Evolutionary conservation across 2,113 vertebrate species (phyloP).

Genomic region (Tachuris rubrigastra): DNA sequence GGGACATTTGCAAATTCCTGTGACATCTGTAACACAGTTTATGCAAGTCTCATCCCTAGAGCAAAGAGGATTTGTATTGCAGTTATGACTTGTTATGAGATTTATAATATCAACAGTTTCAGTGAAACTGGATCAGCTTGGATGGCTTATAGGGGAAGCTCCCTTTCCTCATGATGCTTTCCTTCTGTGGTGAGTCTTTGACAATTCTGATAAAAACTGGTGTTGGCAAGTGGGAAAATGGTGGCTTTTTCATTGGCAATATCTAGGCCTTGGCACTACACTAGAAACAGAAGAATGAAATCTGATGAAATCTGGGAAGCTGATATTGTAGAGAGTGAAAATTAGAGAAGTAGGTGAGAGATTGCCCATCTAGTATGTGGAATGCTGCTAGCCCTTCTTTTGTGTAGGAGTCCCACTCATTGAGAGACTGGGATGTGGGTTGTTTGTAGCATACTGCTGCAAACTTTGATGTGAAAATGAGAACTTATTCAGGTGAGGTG

Average conservation of each 20-base stretch:
- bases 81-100: conserved; percentile 16
- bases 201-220: background rate
- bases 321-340: background rate
- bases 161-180: background rate
- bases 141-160: background rate
- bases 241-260: background rate
- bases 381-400: background rate
- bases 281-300: background rate
- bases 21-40: background rate
- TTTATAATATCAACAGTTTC: background rate
- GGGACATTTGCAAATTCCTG: background rate
- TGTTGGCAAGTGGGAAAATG: background rate
- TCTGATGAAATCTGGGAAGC: background rate
- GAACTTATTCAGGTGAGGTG: background rate
- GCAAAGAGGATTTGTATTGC: conserved; percentile 56
- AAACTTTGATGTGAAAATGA: background rate
- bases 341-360: background rate
- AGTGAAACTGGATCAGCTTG: conserved; percentile 4
- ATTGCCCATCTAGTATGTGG: background rate
- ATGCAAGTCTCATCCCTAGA: conserved; percentile 14
- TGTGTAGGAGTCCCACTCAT: background rate
- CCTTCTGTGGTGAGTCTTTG: background rate
- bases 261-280: background rate
- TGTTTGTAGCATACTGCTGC: background rate
- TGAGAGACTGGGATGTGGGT: background rate